Conservation (phyloP, 2,888 invertebrate species). For the Baronia brevicornis region DNA sequence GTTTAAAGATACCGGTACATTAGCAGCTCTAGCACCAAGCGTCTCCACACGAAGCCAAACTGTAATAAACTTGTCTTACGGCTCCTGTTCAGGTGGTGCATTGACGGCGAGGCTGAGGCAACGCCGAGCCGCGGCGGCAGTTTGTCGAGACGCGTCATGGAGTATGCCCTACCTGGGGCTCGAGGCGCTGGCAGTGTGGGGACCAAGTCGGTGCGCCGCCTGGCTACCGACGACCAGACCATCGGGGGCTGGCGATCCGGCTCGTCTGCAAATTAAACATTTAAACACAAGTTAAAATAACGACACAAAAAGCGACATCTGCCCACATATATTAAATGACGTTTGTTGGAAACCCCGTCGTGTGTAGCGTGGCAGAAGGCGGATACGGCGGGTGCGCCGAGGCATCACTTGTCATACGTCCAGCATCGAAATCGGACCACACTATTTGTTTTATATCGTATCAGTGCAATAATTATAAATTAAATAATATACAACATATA, state of each 20-base stretch:
- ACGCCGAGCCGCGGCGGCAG: constrained; percentile 39
- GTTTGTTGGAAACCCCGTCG: too few species aligned
- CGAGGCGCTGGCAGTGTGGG: constrained; percentile 86
- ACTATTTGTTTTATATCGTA: too few species aligned
- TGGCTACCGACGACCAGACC: constrained; percentile 86
- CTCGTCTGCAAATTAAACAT: constrained; percentile 45
- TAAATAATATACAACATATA: too few species aligned
- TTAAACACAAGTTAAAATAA: constrained; percentile 8
- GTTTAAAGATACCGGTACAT: constrained; percentile 3
- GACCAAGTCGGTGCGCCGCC: constrained; percentile 92
- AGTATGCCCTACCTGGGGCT: constrained; percentile 86
- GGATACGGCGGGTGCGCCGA: too few species aligned
- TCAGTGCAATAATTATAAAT: too few species aligned
- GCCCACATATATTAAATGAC: too few species aligned
- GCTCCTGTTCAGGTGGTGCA: constrained; percentile 56
- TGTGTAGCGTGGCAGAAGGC: too few species aligned
- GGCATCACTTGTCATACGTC: too few species aligned
- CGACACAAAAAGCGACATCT: too few species aligned
- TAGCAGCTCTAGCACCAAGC: constrained; percentile 3
- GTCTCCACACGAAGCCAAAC: constrained; percentile 15
- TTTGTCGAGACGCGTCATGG: constrained; percentile 92
- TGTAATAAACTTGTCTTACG: too few species aligned
- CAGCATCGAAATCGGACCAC: too few species aligned
- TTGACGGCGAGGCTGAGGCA: constrained; percentile 43
- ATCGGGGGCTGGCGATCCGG: constrained; percentile 65